These are phyloP conservation scores for Nezara viridula DNA, from an alignment of 2,888 invertebrate genomes.

Conservation along the genomic window DNA sequence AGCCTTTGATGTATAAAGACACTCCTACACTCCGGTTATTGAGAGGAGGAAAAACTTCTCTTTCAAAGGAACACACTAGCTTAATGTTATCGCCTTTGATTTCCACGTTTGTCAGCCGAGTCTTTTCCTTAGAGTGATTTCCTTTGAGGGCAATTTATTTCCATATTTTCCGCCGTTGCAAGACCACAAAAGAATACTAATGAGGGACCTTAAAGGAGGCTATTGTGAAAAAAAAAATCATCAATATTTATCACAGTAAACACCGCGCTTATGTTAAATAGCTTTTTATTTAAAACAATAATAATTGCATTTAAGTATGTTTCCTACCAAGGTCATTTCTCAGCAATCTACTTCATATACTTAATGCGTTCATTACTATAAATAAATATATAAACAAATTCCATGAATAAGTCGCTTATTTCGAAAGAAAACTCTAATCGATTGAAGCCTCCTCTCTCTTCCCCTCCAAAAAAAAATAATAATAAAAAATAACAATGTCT, in stretches of 20 bases:
- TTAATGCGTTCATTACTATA: too few species aligned
- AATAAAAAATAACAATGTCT: too few species aligned
- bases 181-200: conserved; percentile 5
- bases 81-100: conserved; percentile 25
- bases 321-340: too few species aligned
- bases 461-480: too few species aligned
- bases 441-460: too few species aligned
- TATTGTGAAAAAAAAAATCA: background rate
- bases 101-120: conserved; percentile 26
- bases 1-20: background rate
- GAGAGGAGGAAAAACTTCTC: background rate
- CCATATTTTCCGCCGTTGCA: background rate
- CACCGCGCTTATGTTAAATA: background rate
- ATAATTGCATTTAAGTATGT: background rate
- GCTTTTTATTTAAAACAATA: background rate
- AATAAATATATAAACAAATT: too few species aligned
- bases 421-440: too few species aligned
- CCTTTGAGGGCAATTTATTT: conserved; percentile 2
- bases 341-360: too few species aligned
- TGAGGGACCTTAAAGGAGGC: background rate
- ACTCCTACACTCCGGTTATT: background rate
- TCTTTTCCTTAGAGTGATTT: conserved; percentile 25
- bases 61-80: background rate
- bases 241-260: conserved; percentile 5
- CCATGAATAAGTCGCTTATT: too few species aligned